A percentile compares a stretch with the other conserved stretches of the same genome.
Conservation (phyloP, 2,113 vertebrate species). For the Pholis gunnellus region DNA sequence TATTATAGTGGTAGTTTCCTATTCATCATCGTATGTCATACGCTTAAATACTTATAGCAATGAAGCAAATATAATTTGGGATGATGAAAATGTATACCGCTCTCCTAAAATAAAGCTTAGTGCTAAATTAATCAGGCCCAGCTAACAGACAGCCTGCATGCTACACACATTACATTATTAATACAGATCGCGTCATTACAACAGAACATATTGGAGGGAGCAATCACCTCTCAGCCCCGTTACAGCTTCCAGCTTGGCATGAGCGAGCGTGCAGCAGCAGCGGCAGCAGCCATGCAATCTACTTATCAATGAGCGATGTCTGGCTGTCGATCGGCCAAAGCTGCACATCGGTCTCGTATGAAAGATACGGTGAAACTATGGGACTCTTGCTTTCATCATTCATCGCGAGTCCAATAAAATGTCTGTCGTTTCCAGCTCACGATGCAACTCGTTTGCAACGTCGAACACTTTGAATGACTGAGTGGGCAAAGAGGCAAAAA, state of each 20-base stretch:
- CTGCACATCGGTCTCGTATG: constrained; percentile 22
- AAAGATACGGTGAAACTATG: constrained; percentile 30
- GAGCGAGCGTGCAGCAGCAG: constrained; percentile 24
- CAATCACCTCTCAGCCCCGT: constrained; percentile 52
- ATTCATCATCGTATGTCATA: background rate
- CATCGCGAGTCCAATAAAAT: constrained; percentile 50
- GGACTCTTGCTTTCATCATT: constrained; percentile 48
- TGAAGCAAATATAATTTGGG: constrained; percentile 3
- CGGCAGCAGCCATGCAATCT: constrained; percentile 35
- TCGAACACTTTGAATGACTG: constrained; percentile 3
- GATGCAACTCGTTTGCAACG: constrained; percentile 13
- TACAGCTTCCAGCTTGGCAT: constrained; percentile 39
- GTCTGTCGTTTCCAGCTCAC: constrained; percentile 2
- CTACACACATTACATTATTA: constrained; percentile 42
- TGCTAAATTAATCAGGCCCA: constrained; percentile 28
- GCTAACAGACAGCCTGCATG: constrained; percentile 17
- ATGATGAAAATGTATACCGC: constrained; percentile 34
- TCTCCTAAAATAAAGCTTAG: constrained; percentile 20
- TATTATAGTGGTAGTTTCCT: background rate
- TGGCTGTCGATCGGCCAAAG: background rate
- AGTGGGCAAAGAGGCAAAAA: background rate
- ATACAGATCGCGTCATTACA: constrained; percentile 53
- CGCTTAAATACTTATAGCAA: background rate
- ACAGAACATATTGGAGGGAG: constrained; percentile 30
- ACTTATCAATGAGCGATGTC: constrained; percentile 57